Conservation (phyloP, 2,113 vertebrate genomes). For the Accipiter virgatus region DNA sequence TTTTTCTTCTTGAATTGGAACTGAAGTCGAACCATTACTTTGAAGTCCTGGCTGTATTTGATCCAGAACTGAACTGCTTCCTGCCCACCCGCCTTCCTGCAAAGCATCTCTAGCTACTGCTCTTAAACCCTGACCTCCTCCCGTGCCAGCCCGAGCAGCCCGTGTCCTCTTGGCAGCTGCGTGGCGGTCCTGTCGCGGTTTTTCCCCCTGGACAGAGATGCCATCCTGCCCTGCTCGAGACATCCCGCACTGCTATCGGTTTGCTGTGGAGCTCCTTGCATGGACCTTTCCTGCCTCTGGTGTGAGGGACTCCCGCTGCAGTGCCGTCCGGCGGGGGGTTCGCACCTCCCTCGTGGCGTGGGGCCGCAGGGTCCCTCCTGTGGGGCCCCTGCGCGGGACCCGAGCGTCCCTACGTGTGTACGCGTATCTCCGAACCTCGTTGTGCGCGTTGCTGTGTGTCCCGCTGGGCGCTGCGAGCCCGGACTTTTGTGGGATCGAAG, state of each 20-base stretch:
- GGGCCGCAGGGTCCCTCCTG: not conserved
- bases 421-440: rapidly evolving
- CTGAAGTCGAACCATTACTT: not conserved
- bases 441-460: not conserved
- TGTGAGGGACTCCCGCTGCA: not conserved
- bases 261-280: not conserved
- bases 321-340: not conserved
- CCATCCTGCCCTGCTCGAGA: not conserved
- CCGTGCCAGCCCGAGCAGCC: rapidly evolving
- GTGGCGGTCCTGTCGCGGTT: not conserved
- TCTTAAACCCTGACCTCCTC: not conserved
- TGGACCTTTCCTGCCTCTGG: not conserved
- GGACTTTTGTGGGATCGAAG: not conserved
- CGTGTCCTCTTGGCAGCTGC: not conserved
- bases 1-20: not conserved
- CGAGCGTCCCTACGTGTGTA: rapidly evolving
- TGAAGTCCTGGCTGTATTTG: not conserved
- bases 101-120: not conserved
- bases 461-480: not conserved
- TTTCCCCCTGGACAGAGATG: not conserved
- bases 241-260: not conserved
- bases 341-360: rapidly evolving
- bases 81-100: not conserved
- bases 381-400: rapidly evolving
- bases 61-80: not conserved